Conservation (phyloP, 2,888 invertebrate species). For the Acleris emargana region DNA sequence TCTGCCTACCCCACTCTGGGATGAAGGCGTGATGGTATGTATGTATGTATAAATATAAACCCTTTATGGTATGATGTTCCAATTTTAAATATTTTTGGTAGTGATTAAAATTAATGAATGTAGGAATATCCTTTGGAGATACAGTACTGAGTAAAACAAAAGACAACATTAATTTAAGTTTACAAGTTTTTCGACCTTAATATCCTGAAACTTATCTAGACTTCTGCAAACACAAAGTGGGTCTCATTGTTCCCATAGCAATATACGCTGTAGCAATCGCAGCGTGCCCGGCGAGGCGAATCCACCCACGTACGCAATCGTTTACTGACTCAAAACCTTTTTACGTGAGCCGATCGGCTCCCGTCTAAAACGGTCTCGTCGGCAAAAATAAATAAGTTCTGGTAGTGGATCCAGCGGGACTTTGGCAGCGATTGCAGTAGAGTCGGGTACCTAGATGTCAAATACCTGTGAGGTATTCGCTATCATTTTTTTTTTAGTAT, state of each 20-base stretch:
- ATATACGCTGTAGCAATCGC: neutral
- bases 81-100: too few species aligned
- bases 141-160: too few species aligned
- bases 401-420: slow-evolving; percentile 3
- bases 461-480: neutral
- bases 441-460: too few species aligned
- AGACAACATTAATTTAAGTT: too few species aligned
- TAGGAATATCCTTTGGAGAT: too few species aligned
- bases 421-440: neutral
- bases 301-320: slow-evolving; percentile 19
- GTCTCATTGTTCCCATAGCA: neutral
- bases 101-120: too few species aligned
- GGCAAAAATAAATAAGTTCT: slow-evolving; percentile 24
- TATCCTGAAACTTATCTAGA: neutral
- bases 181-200: too few species aligned
- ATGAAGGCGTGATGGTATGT: too few species aligned
- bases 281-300: slow-evolving; percentile 2
- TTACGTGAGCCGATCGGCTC: slow-evolving; percentile 16
- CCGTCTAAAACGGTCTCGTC: slow-evolving; percentile 8
- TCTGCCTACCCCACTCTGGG: too few species aligned
- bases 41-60: too few species aligned
- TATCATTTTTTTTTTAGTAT: too few species aligned
- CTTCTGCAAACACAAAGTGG: slow-evolving; percentile 1
- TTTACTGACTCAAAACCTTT: slow-evolving; percentile 21
- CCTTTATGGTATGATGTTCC: too few species aligned